Evolutionary conservation across 2,113 vertebrate species (phyloP).

Genomic region (Catharus bicknelli): DNA sequence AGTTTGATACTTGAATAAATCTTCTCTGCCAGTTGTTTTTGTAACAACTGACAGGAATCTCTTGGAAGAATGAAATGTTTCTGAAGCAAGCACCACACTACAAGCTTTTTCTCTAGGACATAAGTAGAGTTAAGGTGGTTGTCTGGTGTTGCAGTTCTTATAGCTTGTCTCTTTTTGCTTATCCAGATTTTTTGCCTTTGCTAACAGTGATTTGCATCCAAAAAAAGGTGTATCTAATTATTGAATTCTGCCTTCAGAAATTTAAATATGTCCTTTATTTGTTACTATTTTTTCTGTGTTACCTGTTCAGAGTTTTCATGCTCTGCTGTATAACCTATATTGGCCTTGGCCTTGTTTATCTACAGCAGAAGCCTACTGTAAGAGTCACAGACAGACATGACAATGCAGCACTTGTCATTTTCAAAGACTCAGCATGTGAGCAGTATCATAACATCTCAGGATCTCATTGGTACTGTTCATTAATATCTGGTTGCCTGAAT

Average conservation of each 20-base stretch:
- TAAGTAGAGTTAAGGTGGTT: not conserved
- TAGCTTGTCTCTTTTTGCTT: not conserved
- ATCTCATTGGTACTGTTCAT: not conserved
- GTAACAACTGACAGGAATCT: not conserved
- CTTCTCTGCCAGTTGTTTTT: not conserved
- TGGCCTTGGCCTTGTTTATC: not conserved
- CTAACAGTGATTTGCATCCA: not conserved
- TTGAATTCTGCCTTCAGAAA: not conserved
- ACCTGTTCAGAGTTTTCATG: not conserved
- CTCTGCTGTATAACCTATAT: not conserved
- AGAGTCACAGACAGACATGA: not conserved
- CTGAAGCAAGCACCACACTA: not conserved
- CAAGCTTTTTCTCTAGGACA: not conserved
- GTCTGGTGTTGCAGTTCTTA: not conserved
- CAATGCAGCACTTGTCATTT: not conserved
- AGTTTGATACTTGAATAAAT: not conserved
- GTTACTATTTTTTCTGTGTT: not conserved
- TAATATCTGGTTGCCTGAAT: not conserved
- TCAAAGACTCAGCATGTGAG: not conserved
- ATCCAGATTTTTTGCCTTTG: not conserved
- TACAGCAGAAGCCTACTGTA: not conserved
- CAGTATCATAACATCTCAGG: not conserved
- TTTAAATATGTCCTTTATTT: not conserved
- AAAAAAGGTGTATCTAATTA: not conserved
- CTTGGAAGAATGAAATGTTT: not conserved